Percentiles rank a stretch among this genome's conserved stretches.
Evolutionary conservation across 2,113 vertebrate genomes (phyloP).

Genomic region (Rutilus rutilus): DNA sequence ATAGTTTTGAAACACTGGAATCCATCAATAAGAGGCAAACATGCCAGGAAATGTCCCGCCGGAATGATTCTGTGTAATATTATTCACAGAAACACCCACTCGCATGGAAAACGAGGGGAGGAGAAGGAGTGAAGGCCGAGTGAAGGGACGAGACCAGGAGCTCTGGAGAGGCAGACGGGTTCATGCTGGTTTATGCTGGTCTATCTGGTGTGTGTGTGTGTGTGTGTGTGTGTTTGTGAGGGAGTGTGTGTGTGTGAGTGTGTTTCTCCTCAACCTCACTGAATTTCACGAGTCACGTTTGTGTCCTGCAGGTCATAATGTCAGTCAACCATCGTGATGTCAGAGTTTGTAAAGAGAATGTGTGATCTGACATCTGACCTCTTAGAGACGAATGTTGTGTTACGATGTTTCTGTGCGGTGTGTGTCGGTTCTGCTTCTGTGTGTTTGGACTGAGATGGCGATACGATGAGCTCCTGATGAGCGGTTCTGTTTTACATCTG

Average conservation of each 20-base stretch:
- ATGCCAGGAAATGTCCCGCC: conserved; percentile 15
- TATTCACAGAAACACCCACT: background rate
- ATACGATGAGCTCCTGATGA: background rate
- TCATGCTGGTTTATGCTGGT: no score
- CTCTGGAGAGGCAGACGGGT: no score
- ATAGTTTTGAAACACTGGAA: conserved; percentile 38
- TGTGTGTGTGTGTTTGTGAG: background rate
- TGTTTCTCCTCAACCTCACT: background rate
- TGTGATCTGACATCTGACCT: background rate
- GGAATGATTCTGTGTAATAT: background rate
- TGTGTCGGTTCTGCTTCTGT: background rate
- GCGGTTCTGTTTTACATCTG: no score
- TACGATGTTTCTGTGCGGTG: background rate
- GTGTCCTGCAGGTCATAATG: background rate
- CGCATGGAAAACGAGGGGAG: background rate
- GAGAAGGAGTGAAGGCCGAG: background rate
- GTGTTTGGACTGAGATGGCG: background rate
- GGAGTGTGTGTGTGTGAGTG: background rate
- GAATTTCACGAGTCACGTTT: background rate
- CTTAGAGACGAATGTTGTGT: background rate
- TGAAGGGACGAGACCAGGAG: background rate
- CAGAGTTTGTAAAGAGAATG: background rate
- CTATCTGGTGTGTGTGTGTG: background rate
- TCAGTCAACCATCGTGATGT: background rate
- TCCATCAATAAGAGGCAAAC: background rate